These are phyloP conservation scores for Drosophila sechellia DNA, from an alignment of 1,140 invertebrate species.

Conservation along the genomic window DNA sequence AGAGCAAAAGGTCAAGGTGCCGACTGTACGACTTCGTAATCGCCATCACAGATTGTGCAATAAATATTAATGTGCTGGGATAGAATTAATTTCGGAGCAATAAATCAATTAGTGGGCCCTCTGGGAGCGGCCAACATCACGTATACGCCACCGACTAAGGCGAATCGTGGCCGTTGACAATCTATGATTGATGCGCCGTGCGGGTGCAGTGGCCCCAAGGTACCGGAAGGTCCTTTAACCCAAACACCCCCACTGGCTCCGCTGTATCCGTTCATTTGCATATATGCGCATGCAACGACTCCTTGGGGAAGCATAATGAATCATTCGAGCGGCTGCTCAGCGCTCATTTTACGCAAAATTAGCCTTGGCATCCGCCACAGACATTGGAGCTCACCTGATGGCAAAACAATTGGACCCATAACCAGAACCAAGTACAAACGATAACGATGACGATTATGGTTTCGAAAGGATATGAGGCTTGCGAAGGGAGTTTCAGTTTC, in stretches of 20 bases:
- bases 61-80: constrained; percentile 42
- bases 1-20: constrained; percentile 44
- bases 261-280: constrained; percentile 60
- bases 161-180: constrained; percentile 57
- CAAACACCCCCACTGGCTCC: not conserved
- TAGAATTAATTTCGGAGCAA: constrained; percentile 60
- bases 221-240: constrained; percentile 12
- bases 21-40: not conserved
- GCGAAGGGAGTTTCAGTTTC: not conserved
- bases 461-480: constrained; percentile 6
- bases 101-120: constrained; percentile 66
- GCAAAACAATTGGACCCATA: constrained; percentile 65
- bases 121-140: constrained; percentile 41
- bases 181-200: constrained; percentile 74
- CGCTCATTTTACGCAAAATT: constrained; percentile 80
- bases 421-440: constrained; percentile 45
- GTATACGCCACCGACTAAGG: constrained; percentile 41
- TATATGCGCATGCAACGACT: constrained; percentile 51
- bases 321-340: constrained; percentile 56
- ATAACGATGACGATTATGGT: constrained; percentile 50
- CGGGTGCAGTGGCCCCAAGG: constrained; percentile 26
- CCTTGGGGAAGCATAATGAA: constrained; percentile 62
- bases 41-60: constrained; percentile 18
- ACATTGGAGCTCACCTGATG: constrained; percentile 42
- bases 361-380: constrained; percentile 73